Evolutionary conservation across 2,888 invertebrate genomes (phyloP).

Genomic region (Eulithis testata): DNA sequence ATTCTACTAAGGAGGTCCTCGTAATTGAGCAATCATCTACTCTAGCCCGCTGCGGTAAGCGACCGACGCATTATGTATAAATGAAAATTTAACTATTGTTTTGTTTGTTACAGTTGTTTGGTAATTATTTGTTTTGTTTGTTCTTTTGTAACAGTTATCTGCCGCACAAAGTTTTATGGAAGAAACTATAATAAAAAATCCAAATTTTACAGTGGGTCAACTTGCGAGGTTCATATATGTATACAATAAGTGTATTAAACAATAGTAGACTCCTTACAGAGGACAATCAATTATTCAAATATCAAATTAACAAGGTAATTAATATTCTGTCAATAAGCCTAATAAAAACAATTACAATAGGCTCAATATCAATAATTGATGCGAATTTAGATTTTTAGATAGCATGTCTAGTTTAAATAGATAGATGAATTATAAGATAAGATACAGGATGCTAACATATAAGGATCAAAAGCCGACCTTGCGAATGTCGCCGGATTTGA

Average conservation of each 20-base stretch:
- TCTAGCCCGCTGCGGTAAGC: slow-evolving; percentile 81
- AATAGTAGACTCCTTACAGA: too few species aligned
- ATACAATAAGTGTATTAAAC: too few species aligned
- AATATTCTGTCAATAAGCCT: too few species aligned
- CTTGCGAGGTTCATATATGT: too few species aligned
- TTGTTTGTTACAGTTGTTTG: slow-evolving; percentile 66
- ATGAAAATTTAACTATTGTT: slow-evolving; percentile 76
- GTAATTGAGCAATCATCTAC: slow-evolving; percentile 84
- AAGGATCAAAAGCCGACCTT: slow-evolving; percentile 69
- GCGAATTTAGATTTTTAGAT: too few species aligned
- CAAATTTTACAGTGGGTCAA: too few species aligned
- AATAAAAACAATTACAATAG: too few species aligned
- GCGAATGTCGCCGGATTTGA: slow-evolving; percentile 67
- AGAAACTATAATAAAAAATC: neutral
- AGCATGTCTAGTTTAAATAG: too few species aligned
- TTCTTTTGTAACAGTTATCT: slow-evolving; percentile 12
- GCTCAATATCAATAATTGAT: too few species aligned
- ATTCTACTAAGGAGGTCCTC: slow-evolving; percentile 83
- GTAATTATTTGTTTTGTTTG: slow-evolving; percentile 44
- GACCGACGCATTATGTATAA: slow-evolving; percentile 76
- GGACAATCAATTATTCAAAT: too few species aligned
- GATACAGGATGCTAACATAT: slow-evolving; percentile 11
- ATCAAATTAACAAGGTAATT: too few species aligned
- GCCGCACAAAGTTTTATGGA: neutral
- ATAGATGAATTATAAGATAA: too few species aligned